phyloP scores from a whole-genome alignment of 2,888 invertebrate genomes.

The Caenorhabditis doughertyi region DNA sequence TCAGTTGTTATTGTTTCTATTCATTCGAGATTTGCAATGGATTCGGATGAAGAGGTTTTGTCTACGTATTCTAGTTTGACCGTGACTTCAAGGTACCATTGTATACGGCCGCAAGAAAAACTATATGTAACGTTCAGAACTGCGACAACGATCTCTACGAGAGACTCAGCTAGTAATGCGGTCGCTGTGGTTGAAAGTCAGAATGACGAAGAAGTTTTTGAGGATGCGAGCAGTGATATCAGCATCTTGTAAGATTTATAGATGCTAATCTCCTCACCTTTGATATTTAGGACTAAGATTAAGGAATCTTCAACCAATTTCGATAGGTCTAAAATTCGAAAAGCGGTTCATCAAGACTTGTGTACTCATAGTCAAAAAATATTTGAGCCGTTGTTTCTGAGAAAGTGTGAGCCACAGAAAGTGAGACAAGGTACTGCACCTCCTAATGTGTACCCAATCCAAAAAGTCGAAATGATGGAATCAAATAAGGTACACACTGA shows the following conservation, averaged over 20 bases:
- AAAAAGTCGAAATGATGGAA: constrained; percentile 18
- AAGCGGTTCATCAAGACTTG: constrained; percentile 35
- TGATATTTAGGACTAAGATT: constrained; percentile 29
- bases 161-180: constrained; percentile 47
- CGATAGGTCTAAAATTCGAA: constrained; percentile 33
- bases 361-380: constrained; percentile 35
- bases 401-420: constrained; percentile 46
- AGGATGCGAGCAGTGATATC: constrained; percentile 62
- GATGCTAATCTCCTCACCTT: too few species aligned
- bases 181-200: not conserved
- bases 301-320: not conserved
- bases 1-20: constrained; percentile 21
- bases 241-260: constrained; percentile 34
- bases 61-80: constrained; percentile 54
- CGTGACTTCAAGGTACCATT: constrained; percentile 36
- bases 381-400: constrained; percentile 51
- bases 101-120: not conserved
- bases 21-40: constrained; percentile 27
- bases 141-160: constrained; percentile 35
- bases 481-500: not conserved
- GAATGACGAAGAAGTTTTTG: constrained; percentile 50
- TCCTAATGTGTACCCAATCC: constrained; percentile 26
- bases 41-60: constrained; percentile 45
- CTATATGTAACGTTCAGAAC: constrained; percentile 11
- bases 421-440: constrained; percentile 40